Conservation (phyloP, 2,797 vertebrate species). For the Zalophus californianus region DNA sequence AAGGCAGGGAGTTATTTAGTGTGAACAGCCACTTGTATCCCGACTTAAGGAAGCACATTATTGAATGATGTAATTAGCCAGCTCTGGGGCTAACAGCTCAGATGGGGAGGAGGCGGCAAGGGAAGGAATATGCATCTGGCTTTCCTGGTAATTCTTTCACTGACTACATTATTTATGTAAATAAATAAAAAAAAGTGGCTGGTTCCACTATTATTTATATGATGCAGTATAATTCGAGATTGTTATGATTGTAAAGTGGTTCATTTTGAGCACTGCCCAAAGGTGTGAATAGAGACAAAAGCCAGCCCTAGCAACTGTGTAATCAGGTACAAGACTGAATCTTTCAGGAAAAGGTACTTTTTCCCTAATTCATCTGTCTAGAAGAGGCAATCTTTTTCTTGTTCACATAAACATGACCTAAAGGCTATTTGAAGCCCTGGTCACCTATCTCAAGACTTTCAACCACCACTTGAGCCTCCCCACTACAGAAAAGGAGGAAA, state of each 20-base stretch:
- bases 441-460: conserved; percentile 18
- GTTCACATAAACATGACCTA: not conserved
- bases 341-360: conserved; percentile 5
- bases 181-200: too few relatives aligned
- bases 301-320: not conserved
- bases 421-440: not conserved
- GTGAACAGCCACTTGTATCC: not conserved
- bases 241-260: not conserved
- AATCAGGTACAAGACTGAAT: not conserved
- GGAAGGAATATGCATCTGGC: not conserved
- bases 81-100: not conserved
- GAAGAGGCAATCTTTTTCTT: not conserved
- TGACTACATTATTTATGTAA: not conserved
- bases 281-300: conserved; percentile 4
- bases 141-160: not conserved
- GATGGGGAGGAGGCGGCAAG: not conserved
- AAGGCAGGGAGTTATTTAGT: not conserved
- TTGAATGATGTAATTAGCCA: not conserved
- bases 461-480: not conserved
- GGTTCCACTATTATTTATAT: not conserved
- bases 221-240: not conserved
- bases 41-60: conserved; percentile 15
- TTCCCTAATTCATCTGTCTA: not conserved
- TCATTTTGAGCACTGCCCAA: not conserved
- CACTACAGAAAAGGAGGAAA: not conserved